Conservation (phyloP, 2,113 vertebrate species). For the Pseudorhombus dupliciocellatus region DNA sequence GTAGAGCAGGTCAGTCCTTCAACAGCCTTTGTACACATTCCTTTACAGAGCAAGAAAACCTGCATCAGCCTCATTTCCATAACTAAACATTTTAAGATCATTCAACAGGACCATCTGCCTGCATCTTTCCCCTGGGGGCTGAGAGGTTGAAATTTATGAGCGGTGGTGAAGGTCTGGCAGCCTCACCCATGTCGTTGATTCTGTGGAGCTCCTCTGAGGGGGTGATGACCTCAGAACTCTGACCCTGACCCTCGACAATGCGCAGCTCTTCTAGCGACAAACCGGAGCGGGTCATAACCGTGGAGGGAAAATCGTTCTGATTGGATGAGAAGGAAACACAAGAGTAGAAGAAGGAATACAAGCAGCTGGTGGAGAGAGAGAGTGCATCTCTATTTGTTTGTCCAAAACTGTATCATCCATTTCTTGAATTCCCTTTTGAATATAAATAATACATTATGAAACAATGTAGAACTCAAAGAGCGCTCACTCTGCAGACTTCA, state of each 20-base stretch:
- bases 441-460: neutral
- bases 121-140: constrained; percentile 18
- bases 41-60: constrained; percentile 35
- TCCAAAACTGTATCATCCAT: neutral
- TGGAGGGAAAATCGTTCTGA: constrained; percentile 88
- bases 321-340: constrained; percentile 36
- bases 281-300: constrained; percentile 89
- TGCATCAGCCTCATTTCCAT: constrained; percentile 50
- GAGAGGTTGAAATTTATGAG: constrained; percentile 43
- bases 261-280: constrained; percentile 95
- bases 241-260: constrained; percentile 97
- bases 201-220: constrained; percentile 93
- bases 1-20: neutral
- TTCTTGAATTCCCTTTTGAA: neutral
- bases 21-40: constrained; percentile 21
- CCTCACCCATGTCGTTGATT: constrained; percentile 90
- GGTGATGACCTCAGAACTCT: constrained; percentile 91
- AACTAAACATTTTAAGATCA: constrained; percentile 41
- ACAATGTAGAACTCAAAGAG: neutral
- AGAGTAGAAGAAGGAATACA: neutral
- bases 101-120: constrained; percentile 70
- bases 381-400: neutral
- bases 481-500: neutral
- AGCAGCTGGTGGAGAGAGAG: constrained; percentile 27
- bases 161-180: constrained; percentile 43